Evolutionary conservation across 2,113 vertebrate species (phyloP).

Genomic region (Oxyruncus cristatus): DNA sequence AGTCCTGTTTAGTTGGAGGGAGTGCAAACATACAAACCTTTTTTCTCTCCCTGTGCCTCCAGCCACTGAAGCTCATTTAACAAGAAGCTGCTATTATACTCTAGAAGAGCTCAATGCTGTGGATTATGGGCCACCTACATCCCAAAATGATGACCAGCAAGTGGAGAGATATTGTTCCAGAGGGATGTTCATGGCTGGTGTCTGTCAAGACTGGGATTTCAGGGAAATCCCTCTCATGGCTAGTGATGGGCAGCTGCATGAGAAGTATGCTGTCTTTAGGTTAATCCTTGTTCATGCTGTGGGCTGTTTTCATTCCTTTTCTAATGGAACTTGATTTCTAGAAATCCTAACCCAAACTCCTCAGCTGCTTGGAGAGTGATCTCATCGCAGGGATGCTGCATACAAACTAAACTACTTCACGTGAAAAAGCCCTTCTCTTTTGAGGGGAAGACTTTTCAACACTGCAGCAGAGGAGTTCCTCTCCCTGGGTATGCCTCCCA

Average conservation of each 20-base stretch:
- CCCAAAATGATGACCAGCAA: background rate
- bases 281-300: background rate
- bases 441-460: background rate
- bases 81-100: background rate
- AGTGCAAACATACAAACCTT: background rate
- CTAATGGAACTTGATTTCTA: background rate
- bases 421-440: background rate
- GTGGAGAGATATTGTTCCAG: background rate
- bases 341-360: background rate
- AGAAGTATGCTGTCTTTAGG: background rate
- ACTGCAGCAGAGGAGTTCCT: background rate
- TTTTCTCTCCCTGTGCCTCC: background rate
- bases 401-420: background rate
- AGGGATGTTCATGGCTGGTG: background rate
- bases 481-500: no score
- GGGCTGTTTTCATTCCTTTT: background rate
- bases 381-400: background rate
- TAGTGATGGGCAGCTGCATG: background rate
- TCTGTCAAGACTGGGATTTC: background rate
- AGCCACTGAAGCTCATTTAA: background rate
- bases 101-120: background rate
- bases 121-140: background rate
- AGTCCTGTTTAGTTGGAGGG: background rate
- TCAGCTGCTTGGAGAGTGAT: accelerated
- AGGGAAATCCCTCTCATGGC: background rate